Percentiles rank a stretch among this genome's conserved stretches.
Evolutionary conservation across 2,113 vertebrate species (phyloP).

Genomic region (Mustelus asterias): DNA sequence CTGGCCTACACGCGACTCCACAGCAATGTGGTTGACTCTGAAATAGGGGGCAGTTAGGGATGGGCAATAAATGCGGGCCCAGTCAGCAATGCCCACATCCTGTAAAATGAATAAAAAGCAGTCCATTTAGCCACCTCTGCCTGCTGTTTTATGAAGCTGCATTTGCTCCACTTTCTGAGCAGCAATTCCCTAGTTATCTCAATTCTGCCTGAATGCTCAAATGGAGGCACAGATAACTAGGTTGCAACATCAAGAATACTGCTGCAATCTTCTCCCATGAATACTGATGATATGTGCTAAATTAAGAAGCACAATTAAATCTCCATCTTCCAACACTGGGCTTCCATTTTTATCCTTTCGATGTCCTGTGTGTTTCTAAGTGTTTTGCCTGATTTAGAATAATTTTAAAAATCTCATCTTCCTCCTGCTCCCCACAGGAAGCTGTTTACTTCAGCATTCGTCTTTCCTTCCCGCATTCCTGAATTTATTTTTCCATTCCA

Average conservation of each 20-base stretch:
- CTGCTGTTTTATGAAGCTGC: background rate
- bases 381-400: background rate
- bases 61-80: too few relatives aligned
- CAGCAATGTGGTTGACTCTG: too few relatives aligned
- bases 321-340: background rate
- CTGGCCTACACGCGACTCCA: too few relatives aligned
- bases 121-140: too few relatives aligned
- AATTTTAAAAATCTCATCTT: background rate
- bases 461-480: background rate
- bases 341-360: background rate
- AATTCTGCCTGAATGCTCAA: background rate
- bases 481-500: background rate
- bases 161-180: slow-evolving; percentile 13
- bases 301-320: slow-evolving; percentile 4
- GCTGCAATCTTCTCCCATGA: background rate
- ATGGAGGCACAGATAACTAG: background rate
- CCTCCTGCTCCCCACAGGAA: background rate
- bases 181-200: background rate
- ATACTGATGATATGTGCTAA: background rate
- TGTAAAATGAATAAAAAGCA: too few relatives aligned
- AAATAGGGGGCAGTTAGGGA: too few relatives aligned
- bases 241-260: background rate
- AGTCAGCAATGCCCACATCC: too few relatives aligned
- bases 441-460: background rate
- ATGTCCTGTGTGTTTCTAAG: background rate